Base-by-base conservation (phyloP, 2,797 vertebrate species). In the Poeciliopsis presidionis region DNA sequence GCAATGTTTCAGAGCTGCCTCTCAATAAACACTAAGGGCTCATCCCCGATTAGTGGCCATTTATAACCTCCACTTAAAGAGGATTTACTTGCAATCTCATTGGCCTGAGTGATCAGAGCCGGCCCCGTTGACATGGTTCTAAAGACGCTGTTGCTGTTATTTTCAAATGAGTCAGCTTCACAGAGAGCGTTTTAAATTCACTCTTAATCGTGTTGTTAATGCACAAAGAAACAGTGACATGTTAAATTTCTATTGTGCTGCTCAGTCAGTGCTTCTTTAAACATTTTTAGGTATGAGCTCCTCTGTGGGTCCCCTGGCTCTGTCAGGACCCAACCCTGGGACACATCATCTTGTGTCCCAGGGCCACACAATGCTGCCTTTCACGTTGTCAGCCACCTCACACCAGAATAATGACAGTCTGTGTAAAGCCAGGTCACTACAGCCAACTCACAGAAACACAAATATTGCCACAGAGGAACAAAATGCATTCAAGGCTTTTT, bases 381-480 rank as follows among this genome's bases (percentile, higher is more conserved):
- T 96, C 93, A 95, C 88, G 84, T 87, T 78, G 87, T 88, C 92
- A 78, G 84, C 92, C 93, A 93, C 93, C 91, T 94, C 91, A 61
- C 91, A 92, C 80, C 85, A 93, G 94, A 94, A 94, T 94, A 95
- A 94, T 95, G 93, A 93, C 87, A 85, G 89, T 93, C 95, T 94
- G 94, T 94, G 93, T 94, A 90, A 88, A 84, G 84, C 79, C 87
- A 91, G 91, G 93, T 96, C 95, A 94, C 94, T 91, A 88, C 75
- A 84, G 93, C 95, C 92, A 92, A 92, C 94, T 90, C 84, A 91
- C 88, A 96, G 90, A 96, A 94, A 96, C 91, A 95, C 86, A 96
- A 96, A 96, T 86, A 96, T 96, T 95, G 94, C 89, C 91, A 95
- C 90, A 94, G 88, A 93, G 93, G 93, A 95, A 96, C 93, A 95